Evolutionary conservation across 2,888 invertebrate genomes (phyloP).

Genomic region (Lysandra bellargus): DNA sequence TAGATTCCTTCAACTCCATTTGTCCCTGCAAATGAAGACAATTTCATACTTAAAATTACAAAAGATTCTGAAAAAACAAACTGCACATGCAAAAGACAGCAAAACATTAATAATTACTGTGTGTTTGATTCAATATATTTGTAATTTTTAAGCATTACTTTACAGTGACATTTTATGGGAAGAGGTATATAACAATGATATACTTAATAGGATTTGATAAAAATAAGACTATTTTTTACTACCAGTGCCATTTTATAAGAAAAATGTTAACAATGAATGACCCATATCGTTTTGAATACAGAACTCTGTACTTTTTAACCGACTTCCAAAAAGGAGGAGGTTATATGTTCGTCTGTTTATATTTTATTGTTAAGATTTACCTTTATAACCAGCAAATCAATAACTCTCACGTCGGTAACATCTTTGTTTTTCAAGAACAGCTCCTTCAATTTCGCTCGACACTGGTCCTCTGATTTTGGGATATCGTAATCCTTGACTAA

Average conservation of each 20-base stretch:
- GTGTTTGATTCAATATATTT: no score
- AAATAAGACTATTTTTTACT: no score
- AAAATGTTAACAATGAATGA: background rate
- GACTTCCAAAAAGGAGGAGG: no score
- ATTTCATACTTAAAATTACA: no score
- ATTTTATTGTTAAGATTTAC: slow-evolving; percentile 65
- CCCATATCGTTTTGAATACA: background rate
- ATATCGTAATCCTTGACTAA: slow-evolving; percentile 92
- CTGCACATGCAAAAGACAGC: background rate
- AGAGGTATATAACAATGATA: background rate
- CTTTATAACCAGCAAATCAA: slow-evolving; percentile 96
- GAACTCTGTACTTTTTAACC: no score
- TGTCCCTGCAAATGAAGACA: slow-evolving; percentile 85
- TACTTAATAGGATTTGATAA: no score
- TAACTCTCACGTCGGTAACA: slow-evolving; percentile 91
- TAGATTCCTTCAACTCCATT: slow-evolving; percentile 95
- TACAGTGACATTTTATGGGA: background rate
- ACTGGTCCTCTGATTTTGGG: slow-evolving; percentile 85
- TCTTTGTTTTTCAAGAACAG: slow-evolving; percentile 88
- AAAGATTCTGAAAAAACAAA: background rate
- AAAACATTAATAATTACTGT: no score
- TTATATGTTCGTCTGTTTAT: no score
- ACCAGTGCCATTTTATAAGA: background rate
- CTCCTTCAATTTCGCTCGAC: slow-evolving; percentile 87
- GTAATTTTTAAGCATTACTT: background rate